Evolutionary conservation across 2,888 invertebrate genomes (phyloP), one percentile per base, ranked within the genome.

Genomic region (Leptinotarsa haldemani): DNA sequence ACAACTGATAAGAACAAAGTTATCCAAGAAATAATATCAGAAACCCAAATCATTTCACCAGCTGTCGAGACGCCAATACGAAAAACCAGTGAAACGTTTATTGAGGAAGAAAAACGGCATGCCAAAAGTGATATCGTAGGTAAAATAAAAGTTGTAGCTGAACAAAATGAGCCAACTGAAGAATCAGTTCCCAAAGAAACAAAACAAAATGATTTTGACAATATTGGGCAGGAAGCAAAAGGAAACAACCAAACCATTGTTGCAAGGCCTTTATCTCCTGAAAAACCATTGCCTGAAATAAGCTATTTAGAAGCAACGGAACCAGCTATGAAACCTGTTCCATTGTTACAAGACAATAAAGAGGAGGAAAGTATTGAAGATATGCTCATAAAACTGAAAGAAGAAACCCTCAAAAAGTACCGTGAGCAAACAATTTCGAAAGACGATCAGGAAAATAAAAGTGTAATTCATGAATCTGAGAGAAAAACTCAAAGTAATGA

Each of bases 201-300:
- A 22, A 56, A 65, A 15, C 15, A 70, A 1, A 18, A 18, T 9
- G 53, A 30, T 12, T 67, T 53, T 13, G 47, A 25, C 1, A 22
- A 53, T 61, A 58, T 64, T 18, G 25, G 68, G n/a, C 50, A 50
- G 13, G 30, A 69, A 52, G 30, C 69, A 20, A 63, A 70, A 30
- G 46, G 70, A n/a, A 18, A 69, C 13, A 58, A 30, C 48, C 69
- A 71, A 48, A 64, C 25, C 40, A 52, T 76, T n/a, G 66, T 71
- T 22, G 56, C 69, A 1, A 65, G 70, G 61, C 77, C 77, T 20
- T 56, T 53, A 53, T 79, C 76, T 30, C 78, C 78, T 53, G 77
- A 74, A 67, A 69, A 65, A 69, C 75, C 78, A 52, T 65, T 79
- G 48, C 78, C 77, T 25, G 78, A 79, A 22, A 77, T 79, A 46